Evolutionary conservation across 1,140 invertebrate genomes (phyloP).

Genomic region (Wasmannia auropunctata): DNA sequence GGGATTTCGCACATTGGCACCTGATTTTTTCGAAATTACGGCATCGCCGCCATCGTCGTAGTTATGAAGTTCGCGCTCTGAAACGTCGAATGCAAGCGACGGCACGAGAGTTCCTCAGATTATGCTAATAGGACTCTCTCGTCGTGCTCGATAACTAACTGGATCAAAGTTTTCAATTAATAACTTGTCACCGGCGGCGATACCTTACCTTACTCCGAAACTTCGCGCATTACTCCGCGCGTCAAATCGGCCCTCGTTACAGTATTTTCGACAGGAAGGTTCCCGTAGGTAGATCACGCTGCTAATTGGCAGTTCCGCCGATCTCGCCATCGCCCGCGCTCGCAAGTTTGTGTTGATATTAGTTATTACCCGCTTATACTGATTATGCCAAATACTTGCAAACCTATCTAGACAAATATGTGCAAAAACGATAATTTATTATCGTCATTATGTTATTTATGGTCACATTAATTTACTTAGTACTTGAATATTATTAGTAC

Average conservation of each 20-base stretch:
- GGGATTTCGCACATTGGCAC: background rate
- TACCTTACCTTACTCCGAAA: constrained; percentile 59
- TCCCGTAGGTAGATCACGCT: constrained; percentile 43
- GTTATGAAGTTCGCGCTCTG: constrained; percentile 49
- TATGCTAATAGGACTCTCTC: constrained; percentile 64
- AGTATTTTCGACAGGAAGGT: constrained; percentile 50
- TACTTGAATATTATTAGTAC: background rate
- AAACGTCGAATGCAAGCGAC: constrained; percentile 54
- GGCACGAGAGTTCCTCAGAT: constrained; percentile 39
- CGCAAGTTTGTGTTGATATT: constrained; percentile 42
- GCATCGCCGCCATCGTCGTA: background rate
- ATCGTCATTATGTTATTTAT: background rate
- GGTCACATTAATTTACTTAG: background rate
- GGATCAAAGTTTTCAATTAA: constrained; percentile 73
- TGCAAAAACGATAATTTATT: constrained; percentile 29
- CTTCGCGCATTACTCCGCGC: constrained; percentile 50
- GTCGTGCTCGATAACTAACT: constrained; percentile 60
- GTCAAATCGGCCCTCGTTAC: constrained; percentile 31
- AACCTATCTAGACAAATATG: constrained; percentile 12
- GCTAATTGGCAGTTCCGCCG: constrained; percentile 52
- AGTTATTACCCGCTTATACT: constrained; percentile 30
- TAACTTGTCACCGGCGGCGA: constrained; percentile 65
- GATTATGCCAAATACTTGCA: constrained; percentile 4
- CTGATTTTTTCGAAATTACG: constrained; percentile 40
- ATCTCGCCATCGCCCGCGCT: background rate